phyloP scores from a whole-genome alignment of 2,113 vertebrate genomes.

The Lanius ludovicianus region DNA sequence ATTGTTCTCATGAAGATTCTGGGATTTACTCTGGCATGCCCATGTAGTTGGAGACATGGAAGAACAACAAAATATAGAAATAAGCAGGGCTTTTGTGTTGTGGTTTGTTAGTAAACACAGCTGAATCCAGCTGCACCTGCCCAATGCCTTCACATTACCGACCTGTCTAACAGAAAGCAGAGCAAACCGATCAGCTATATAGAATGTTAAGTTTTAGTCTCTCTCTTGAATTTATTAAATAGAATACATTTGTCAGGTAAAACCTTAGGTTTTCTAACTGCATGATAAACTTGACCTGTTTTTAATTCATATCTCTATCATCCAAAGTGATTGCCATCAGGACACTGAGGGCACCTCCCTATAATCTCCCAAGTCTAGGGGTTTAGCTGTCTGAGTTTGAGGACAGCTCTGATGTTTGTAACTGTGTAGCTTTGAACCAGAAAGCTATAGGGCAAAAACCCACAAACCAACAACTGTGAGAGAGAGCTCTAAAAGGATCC shows the following conservation, averaged over 20 bases:
- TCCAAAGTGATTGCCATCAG: not conserved
- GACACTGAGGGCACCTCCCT: not conserved
- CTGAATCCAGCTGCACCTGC: not conserved
- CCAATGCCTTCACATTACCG: not conserved
- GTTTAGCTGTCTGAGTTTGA: not conserved
- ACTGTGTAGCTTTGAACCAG: not conserved
- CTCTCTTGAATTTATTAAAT: not conserved
- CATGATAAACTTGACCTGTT: not conserved
- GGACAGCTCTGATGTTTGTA: not conserved
- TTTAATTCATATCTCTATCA: not conserved
- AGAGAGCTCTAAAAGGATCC: not conserved
- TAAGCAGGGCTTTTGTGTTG: not conserved
- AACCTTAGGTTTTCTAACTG: not conserved
- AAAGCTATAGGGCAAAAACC: rapidly evolving
- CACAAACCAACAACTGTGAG: not conserved
- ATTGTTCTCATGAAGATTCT: not conserved
- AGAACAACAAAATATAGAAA: not conserved
- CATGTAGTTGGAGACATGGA: not conserved
- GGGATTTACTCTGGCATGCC: not conserved
- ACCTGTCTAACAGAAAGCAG: not conserved
- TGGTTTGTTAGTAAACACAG: not conserved
- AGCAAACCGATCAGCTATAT: not conserved
- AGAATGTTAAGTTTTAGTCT: not conserved
- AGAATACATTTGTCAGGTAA: not conserved
- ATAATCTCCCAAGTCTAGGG: not conserved